phyloP scores from a whole-genome alignment of 2,113 vertebrate species.

The Prinia subflava region DNA sequence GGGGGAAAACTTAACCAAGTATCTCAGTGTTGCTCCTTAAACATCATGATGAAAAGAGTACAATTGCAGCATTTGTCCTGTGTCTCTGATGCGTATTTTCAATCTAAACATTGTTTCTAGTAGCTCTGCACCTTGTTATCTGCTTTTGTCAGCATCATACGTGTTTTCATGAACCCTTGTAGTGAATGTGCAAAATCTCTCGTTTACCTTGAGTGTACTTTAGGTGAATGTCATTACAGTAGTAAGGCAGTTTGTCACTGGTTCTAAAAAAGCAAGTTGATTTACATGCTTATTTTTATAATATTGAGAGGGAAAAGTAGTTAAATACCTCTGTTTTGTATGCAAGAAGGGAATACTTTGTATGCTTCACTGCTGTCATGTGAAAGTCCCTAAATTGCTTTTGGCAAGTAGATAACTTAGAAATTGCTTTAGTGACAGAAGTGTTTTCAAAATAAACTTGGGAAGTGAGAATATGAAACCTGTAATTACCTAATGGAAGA shows the following conservation, averaged over 20 bases:
- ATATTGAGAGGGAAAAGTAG: not conserved
- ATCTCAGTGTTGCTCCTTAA: not conserved
- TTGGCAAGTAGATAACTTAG: conserved; percentile 20
- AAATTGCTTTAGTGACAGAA: conserved; percentile 30
- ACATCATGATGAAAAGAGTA: not conserved
- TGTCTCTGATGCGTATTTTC: not conserved
- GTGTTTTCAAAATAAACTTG: conserved; percentile 42
- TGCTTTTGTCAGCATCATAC: not conserved
- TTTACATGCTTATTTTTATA: not conserved
- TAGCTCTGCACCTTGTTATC: not conserved
- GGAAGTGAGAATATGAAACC: conserved; percentile 7
- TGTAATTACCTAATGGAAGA: conserved; percentile 30
- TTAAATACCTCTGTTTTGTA: not conserved
- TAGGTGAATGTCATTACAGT: not conserved
- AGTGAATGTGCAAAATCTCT: not conserved
- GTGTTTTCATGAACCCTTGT: not conserved
- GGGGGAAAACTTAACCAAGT: rapidly evolving
- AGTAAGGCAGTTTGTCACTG: not conserved
- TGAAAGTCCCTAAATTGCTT: not conserved
- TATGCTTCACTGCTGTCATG: not conserved
- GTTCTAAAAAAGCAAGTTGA: not conserved
- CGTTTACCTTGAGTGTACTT: not conserved
- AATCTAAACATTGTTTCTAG: not conserved
- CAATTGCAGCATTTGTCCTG: not conserved
- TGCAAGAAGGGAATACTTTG: not conserved